Percentiles rank a stretch among this genome's conserved stretches.
These are phyloP conservation scores for Corapipo altera DNA, from an alignment of 2,113 vertebrate genomes.

Conservation along the genomic window DNA sequence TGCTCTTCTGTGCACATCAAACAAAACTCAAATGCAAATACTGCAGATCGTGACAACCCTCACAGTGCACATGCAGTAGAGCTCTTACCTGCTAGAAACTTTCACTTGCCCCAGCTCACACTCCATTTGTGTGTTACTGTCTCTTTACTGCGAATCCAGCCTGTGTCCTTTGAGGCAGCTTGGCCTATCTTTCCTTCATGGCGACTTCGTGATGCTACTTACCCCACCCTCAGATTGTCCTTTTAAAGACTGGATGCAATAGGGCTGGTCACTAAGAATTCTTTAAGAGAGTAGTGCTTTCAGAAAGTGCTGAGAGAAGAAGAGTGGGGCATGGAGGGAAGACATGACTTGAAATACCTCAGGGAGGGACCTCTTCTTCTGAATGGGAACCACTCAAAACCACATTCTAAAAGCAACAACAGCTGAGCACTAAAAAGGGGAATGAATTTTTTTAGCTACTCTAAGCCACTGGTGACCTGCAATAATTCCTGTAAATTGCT, in stretches of 20 bases:
- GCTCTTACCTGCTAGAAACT: background rate
- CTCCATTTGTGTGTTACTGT: background rate
- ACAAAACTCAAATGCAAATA: background rate
- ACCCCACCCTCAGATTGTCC: background rate
- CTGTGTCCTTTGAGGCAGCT: background rate
- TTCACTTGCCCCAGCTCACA: background rate
- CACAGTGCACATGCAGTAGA: accelerated
- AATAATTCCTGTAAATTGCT: background rate
- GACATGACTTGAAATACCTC: background rate
- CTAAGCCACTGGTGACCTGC: background rate
- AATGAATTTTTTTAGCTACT: background rate
- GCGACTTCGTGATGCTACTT: background rate
- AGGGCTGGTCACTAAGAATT: background rate
- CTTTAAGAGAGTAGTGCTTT: background rate
- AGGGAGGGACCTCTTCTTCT: background rate
- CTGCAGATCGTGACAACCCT: accelerated
- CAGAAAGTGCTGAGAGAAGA: background rate
- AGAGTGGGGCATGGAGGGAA: background rate
- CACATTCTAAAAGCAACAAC: background rate
- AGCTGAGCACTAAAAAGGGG: background rate
- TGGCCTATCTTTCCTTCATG: background rate
- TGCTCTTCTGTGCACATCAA: accelerated
- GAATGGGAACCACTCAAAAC: background rate
- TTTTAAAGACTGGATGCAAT: background rate
- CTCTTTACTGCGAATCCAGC: background rate